Conservation (phyloP, 2,888 invertebrate genomes). For the Ormyrus thymus region DNA sequence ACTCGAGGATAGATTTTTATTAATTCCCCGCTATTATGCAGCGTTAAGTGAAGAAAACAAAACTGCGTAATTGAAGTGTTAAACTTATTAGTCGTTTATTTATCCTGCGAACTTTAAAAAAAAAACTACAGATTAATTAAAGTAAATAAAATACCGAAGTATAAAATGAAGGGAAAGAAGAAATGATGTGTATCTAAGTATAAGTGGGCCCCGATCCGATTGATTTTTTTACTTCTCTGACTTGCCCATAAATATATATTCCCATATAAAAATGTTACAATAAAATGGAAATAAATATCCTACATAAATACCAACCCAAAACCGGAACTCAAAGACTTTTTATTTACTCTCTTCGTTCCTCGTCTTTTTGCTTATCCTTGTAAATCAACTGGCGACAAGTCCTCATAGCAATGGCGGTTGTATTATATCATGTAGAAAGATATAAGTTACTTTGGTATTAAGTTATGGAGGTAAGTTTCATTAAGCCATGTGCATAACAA, state of each 20-base stretch:
- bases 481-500: constrained; percentile 38
- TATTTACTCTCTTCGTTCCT: constrained; percentile 1
- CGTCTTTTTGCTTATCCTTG: neutral
- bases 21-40: constrained; percentile 51
- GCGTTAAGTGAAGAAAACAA: constrained; percentile 52
- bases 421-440: constrained; percentile 3
- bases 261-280: constrained; percentile 67
- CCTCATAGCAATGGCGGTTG: neutral
- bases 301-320: constrained; percentile 64
- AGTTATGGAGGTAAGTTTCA: constrained; percentile 42
- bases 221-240: constrained; percentile 67
- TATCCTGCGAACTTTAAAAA: constrained; percentile 56
- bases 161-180: constrained; percentile 55
- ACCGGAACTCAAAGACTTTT: constrained; percentile 44
- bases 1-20: constrained; percentile 55
- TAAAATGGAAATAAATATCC: constrained; percentile 68
- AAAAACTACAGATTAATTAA: constrained; percentile 21
- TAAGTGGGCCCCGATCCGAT: constrained; percentile 64
- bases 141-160: constrained; percentile 51
- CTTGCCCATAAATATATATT: constrained; percentile 67
- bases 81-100: constrained; percentile 56
- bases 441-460: constrained; percentile 30
- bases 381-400: neutral
- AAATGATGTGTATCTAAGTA: constrained; percentile 59
- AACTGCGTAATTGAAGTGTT: constrained; percentile 52